Evolutionary conservation across 1,140 invertebrate species (phyloP).

Genomic region (Meloidogyne chitwoodi): DNA sequence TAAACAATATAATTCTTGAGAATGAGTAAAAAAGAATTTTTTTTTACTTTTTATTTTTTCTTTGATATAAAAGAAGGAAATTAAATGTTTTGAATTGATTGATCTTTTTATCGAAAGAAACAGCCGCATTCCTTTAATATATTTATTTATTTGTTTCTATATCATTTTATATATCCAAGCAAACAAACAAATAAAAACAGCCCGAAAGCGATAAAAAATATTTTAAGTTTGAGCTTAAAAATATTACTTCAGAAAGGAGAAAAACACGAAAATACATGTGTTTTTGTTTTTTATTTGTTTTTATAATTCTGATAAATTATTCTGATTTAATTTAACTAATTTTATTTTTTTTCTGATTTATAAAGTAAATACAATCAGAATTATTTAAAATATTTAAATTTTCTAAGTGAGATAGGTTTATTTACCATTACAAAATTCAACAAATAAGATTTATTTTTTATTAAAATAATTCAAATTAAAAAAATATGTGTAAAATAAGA

Average conservation of each 20-base stretch:
- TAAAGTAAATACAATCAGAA: too few species aligned
- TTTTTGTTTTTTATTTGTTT: not conserved
- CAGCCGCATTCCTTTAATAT: not conserved
- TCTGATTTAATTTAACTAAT: too few species aligned
- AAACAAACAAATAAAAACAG: constrained; percentile 16
- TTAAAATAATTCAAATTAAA: too few species aligned
- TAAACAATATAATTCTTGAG: too few species aligned
- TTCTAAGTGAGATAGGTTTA: too few species aligned
- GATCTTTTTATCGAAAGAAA: not conserved
- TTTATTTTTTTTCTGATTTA: too few species aligned
- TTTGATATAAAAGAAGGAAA: not conserved
- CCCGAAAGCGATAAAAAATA: not conserved
- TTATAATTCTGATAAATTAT: too few species aligned
- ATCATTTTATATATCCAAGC: not conserved
- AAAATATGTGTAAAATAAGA: too few species aligned
- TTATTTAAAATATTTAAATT: too few species aligned
- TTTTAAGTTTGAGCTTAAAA: not conserved
- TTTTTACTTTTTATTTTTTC: not conserved
- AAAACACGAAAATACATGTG: too few species aligned
- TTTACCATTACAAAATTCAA: too few species aligned
- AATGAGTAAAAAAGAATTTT: not conserved
- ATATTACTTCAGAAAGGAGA: not conserved
- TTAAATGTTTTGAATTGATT: not conserved
- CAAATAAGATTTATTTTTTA: too few species aligned
- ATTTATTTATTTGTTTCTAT: not conserved